Evolutionary conservation across 1,140 invertebrate species (phyloP).

Genomic region (Macrobrachium rosenbergii): DNA sequence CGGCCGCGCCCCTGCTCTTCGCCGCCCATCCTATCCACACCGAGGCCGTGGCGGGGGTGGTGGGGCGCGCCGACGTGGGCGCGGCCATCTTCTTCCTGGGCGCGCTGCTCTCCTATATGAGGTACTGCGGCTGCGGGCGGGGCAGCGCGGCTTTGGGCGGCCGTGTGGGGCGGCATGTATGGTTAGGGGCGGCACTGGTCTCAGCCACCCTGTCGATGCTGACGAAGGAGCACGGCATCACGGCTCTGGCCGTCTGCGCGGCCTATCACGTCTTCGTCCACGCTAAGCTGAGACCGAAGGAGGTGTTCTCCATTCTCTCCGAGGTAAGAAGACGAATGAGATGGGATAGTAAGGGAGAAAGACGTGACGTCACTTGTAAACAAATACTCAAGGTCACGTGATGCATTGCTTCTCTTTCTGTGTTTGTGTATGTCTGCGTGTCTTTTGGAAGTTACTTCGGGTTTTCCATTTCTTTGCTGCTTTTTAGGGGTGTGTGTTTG

Average conservation of each 20-base stretch:
- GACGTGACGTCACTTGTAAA: too few relatives aligned
- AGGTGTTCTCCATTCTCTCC: slow-evolving; percentile 56
- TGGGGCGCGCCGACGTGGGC: slow-evolving; percentile 92
- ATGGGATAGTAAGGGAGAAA: too few relatives aligned
- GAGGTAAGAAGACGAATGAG: slow-evolving; percentile 41
- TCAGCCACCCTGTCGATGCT: slow-evolving; percentile 81
- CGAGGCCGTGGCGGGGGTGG: slow-evolving; percentile 87
- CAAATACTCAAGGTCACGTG: too few relatives aligned
- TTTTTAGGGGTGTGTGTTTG: too few relatives aligned
- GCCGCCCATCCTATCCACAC: slow-evolving; percentile 95
- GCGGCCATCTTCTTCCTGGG: slow-evolving; percentile 84
- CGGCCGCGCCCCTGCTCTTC: slow-evolving; percentile 85
- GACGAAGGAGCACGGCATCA: slow-evolving; percentile 95
- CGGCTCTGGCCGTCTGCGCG: slow-evolving; percentile 83
- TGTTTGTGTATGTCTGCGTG: too few relatives aligned
- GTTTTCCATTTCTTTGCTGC: too few relatives aligned
- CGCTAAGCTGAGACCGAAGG: slow-evolving; percentile 59
- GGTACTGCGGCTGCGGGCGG: slow-evolving; percentile 51
- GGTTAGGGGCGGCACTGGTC: slow-evolving; percentile 68
- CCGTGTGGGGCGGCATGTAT: slow-evolving; percentile 29
- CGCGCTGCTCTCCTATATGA: slow-evolving; percentile 76
- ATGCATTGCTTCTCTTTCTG: too few relatives aligned
- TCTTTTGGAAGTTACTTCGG: too few relatives aligned
- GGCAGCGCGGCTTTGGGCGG: neutral
- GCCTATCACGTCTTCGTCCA: slow-evolving; percentile 78